phyloP scores from a whole-genome alignment of 2,113 vertebrate genomes.

The Laticauda laticaudata region DNA sequence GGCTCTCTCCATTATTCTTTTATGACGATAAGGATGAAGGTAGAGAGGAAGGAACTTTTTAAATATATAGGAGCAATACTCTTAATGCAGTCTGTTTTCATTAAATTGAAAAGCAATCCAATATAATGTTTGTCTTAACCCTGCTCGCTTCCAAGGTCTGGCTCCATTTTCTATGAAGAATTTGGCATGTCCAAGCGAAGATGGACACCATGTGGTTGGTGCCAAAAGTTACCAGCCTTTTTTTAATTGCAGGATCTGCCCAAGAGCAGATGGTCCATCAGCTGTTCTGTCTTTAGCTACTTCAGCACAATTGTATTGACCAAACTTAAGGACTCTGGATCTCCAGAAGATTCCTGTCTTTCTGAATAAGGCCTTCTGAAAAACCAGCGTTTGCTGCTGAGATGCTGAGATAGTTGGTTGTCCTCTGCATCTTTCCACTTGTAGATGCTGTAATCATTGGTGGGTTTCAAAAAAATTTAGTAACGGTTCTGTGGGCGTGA shows the following conservation, averaged over 20 bases:
- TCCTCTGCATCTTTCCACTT: slow-evolving; percentile 11
- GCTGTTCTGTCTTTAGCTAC: neutral
- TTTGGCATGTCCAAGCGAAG: neutral
- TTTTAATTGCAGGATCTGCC: neutral
- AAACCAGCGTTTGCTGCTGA: neutral
- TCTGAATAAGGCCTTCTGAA: neutral
- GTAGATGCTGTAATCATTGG: too few relatives aligned
- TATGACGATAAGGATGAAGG: neutral
- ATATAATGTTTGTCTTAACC: neutral
- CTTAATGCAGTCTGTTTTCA: neutral
- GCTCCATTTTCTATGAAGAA: neutral
- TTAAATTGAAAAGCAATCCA: neutral
- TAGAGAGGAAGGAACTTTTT: neutral
- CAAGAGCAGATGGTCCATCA: slow-evolving; percentile 29
- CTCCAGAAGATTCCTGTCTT: neutral
- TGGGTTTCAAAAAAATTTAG: too few relatives aligned
- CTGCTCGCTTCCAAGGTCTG: neutral
- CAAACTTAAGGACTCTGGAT: neutral
- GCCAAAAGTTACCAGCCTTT: neutral
- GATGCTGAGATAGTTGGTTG: neutral
- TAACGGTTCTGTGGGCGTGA: too few relatives aligned
- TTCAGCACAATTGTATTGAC: neutral
- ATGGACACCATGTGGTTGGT: neutral
- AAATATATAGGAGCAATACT: neutral
- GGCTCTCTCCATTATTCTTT: neutral